Evolutionary conservation across 1,140 invertebrate genomes (phyloP), one percentile per base, ranked within the genome.

Genomic region (Macrocentrus cingulum): DNA sequence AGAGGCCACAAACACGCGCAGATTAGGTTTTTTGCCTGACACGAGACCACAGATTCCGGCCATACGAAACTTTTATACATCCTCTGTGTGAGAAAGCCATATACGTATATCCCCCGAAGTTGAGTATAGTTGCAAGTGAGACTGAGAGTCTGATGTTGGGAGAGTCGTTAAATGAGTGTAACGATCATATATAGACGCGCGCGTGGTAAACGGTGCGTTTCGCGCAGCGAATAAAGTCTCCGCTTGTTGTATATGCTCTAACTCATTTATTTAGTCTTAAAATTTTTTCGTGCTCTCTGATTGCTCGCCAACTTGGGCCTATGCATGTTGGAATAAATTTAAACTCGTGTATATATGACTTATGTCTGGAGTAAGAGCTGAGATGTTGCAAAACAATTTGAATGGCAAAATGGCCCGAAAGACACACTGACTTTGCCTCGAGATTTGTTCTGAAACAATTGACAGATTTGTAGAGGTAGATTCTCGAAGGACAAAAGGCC

Each of bases 361-460:
- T 51, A 34, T 51, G 23, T 18, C 29, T 19, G 11, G 37, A 41
- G 37, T 16, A 51, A 32, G 20, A 11, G 48, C 18, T 29, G 25
- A 4, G 25, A n/a, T 9, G 25, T 5, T 29, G 25, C 25, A 44
- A 42, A 57, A 57, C 44, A 51, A 51, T 58, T 46, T 25, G 37
- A 58, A 58, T 58, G 25, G 44, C 20, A 45, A 25, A 41, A 46
- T 50, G 56, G n/a, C n/a, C n/a, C 42, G 25, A 29, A 9, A 9
- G 7, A 15, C 36, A 39, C 15, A 15, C 13, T 39, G 36, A 39
- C 36, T 45, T 51, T 59, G 46, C 50, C 65, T 54, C 55, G 60
- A 69, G 70, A 76, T 79, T 77, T 76, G 74, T 76, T 74, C 59
- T 65, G 70, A 62, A 68, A 72, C 70, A 76, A 79, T 77, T 76